phyloP scores from a whole-genome alignment of 1,140 invertebrate species.

The Tetramorium alpestre region DNA sequence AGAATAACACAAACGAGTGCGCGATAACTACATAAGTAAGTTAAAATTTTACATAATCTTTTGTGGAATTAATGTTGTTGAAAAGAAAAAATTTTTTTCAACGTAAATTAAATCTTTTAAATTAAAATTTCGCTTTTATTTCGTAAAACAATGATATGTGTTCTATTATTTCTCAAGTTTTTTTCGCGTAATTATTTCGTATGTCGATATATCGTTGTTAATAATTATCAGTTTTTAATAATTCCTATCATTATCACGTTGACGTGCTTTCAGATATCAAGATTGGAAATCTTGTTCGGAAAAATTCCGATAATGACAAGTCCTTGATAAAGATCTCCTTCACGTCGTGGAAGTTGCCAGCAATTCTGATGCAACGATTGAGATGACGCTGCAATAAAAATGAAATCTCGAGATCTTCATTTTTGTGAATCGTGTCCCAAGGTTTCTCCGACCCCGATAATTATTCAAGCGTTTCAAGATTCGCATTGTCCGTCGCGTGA shows the following conservation, averaged over 20 bases:
- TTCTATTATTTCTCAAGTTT: not conserved
- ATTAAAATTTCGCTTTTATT: not conserved
- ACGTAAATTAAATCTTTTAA: not conserved
- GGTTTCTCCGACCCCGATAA: not conserved
- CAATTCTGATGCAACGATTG: conserved; percentile 21
- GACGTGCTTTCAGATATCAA: not conserved
- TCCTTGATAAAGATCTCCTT: not conserved
- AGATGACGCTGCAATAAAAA: conserved; percentile 1
- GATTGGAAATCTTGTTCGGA: not conserved
- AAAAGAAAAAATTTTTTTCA: not conserved
- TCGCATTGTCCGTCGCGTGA: not conserved
- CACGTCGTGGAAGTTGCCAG: not conserved
- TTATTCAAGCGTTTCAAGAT: not conserved
- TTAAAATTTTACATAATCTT: not conserved
- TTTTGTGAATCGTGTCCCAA: not conserved
- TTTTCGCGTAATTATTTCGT: not conserved
- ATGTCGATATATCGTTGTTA: not conserved
- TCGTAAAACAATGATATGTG: not conserved
- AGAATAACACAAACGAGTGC: not conserved
- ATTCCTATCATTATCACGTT: not conserved
- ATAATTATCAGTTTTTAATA: not conserved
- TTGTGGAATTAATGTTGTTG: not conserved
- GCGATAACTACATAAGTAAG: not conserved
- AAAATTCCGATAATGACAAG: conserved; percentile 8
- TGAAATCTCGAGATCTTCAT: not conserved